phyloP scores from a whole-genome alignment of 2,888 invertebrate genomes.

The Rhimphoctona megacephalus region DNA sequence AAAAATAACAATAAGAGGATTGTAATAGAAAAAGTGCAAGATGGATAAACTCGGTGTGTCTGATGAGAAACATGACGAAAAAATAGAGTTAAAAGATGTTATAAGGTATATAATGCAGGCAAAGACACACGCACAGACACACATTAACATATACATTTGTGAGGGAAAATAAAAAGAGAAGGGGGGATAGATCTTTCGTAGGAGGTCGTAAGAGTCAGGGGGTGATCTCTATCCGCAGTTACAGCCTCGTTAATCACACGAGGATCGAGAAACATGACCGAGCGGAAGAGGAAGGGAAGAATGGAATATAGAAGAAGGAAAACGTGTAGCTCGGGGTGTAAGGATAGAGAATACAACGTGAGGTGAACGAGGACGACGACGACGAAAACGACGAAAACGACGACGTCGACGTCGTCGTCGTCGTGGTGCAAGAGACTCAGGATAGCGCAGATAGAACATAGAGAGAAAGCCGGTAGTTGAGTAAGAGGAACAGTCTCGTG shows the following conservation, averaged over 20 bases:
- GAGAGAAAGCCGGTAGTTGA: slow-evolving; percentile 58
- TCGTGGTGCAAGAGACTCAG: slow-evolving; percentile 44
- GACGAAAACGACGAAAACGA: slow-evolving; percentile 35
- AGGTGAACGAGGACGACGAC: slow-evolving; percentile 36
- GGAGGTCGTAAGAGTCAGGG: slow-evolving; percentile 54
- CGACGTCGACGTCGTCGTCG: slow-evolving; percentile 11
- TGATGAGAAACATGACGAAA: slow-evolving; percentile 21
- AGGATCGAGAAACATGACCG: slow-evolving; percentile 72
- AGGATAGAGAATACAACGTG: slow-evolving; percentile 38
- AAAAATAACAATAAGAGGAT: neutral
- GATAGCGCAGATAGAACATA: slow-evolving; percentile 32
- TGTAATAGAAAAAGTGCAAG: neutral
- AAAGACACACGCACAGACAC: neutral
- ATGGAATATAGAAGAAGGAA: slow-evolving; percentile 34
- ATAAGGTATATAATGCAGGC: neutral
- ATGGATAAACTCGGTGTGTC: neutral
- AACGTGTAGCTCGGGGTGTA: slow-evolving; percentile 35
- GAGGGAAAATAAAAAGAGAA: slow-evolving; percentile 28
- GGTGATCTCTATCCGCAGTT: slow-evolving; percentile 63
- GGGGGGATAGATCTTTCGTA: neutral
- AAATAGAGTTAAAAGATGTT: slow-evolving; percentile 30
- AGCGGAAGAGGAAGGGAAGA: slow-evolving; percentile 70
- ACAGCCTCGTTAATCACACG: slow-evolving; percentile 70
- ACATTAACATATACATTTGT: neutral
- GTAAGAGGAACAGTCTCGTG: slow-evolving; percentile 67